Base-by-base conservation (phyloP, 2,888 invertebrate species). In the Tetropium fuscum region DNA sequence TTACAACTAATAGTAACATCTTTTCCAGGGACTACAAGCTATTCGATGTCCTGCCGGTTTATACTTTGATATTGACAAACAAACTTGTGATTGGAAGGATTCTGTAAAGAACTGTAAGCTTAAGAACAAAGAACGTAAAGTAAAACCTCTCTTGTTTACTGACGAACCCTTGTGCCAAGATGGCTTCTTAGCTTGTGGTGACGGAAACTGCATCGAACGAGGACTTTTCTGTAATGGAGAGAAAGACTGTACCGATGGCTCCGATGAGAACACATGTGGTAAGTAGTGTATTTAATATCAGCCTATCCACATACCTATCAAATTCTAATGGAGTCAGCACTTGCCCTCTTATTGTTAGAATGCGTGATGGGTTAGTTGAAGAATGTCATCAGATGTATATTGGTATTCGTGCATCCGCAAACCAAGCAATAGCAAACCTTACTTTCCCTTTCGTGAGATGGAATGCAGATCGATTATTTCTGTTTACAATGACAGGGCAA, bases 11-110 rank as follows among this genome's bases (percentile, higher is more conserved):
- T n/a, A n/a, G n/a, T n/a, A n/a, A n/a, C n/a, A n/a, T n/a, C n/a
- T 55, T 41, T 80, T 81, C 67, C 82, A 93, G 92, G 95, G 95
- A 78, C 89, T 95, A 47, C 94, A 95, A 88, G 95, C 94, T 19
- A 93, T 95, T 77, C 90, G 95, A 81, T 95, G 95, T 80, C 95
- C 95, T 34, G 94, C 95, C 54, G 95, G 95, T 82, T 84, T 96
- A 72, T 95, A 87, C 83, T 96, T 96, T 83, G 95, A 96, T 81
- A 94, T 95, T 77, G 95, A 95, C 80, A 94, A 95, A 81, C 95
- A 96, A 83, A 95, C 95, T 1, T 96, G 95, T 78, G 95, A 95
- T 80, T 96, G 95, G 95, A 95, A 93, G 81, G 93, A 91, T 66
- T 88, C 94, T 1, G 95, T 95, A n/a, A 94, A 93, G 81, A 95